These are phyloP conservation scores for Drosophila bocki DNA, from an alignment of 1,140 invertebrate species.

Conservation along the genomic window DNA sequence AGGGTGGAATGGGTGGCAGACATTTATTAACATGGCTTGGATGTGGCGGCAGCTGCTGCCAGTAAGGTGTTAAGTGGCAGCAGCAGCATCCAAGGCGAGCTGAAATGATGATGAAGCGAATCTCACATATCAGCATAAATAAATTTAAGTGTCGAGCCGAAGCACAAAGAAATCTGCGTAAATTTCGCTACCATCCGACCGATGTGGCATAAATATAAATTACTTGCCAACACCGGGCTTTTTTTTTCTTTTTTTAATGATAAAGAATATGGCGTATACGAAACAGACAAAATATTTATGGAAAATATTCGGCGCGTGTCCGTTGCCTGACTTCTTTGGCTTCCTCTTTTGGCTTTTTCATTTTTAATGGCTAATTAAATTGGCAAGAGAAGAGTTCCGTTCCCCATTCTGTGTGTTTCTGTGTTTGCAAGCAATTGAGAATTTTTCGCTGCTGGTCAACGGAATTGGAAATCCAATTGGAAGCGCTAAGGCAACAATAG, in stretches of 20 bases:
- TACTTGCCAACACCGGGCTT: slow-evolving; percentile 17
- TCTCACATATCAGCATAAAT: slow-evolving; percentile 63
- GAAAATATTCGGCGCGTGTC: slow-evolving; percentile 59
- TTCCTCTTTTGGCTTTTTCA: slow-evolving; percentile 12
- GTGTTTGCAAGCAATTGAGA: slow-evolving; percentile 54
- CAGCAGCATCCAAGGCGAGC: slow-evolving; percentile 25
- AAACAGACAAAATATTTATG: slow-evolving; percentile 59
- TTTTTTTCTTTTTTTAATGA: slow-evolving; percentile 26
- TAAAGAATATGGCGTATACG: slow-evolving; percentile 28
- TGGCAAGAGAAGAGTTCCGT: slow-evolving; percentile 36
- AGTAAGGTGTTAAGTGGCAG: slow-evolving; percentile 51
- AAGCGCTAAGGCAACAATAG: slow-evolving; percentile 34
- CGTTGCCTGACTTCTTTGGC: slow-evolving; percentile 20
- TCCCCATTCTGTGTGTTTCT: background rate
- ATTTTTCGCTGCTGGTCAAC: slow-evolving; percentile 51
- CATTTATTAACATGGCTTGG: slow-evolving; percentile 77
- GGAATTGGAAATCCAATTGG: slow-evolving; percentile 74
- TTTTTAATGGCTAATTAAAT: slow-evolving; percentile 79
- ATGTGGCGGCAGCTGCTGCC: slow-evolving; percentile 43
- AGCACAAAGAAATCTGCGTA: slow-evolving; percentile 73
- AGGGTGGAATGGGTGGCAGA: background rate
- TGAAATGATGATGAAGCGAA: slow-evolving; percentile 80
- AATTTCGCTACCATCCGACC: slow-evolving; percentile 59
- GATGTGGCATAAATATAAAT: slow-evolving; percentile 59
- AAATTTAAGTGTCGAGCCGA: slow-evolving; percentile 46